Evolutionary conservation across 2,113 vertebrate genomes (phyloP).

Genomic region (Ptychochromis oligacanthus): DNA sequence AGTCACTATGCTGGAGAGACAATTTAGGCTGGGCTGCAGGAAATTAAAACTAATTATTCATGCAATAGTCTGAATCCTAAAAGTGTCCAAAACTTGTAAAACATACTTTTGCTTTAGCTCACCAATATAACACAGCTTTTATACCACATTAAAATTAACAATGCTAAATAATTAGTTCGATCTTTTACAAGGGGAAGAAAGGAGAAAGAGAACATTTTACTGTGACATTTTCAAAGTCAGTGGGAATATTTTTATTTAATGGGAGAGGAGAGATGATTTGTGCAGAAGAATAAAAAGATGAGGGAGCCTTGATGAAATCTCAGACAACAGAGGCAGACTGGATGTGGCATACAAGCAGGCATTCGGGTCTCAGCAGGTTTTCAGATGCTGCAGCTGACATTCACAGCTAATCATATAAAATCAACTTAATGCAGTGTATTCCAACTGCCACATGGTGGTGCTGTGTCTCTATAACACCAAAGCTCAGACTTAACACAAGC

Average conservation of each 20-base stretch:
- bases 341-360: neutral
- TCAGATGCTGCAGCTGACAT: neutral
- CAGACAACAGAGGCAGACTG: neutral
- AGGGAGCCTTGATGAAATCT: neutral
- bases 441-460: conserved; percentile 61
- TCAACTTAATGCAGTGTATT: neutral
- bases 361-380: conserved; percentile 22
- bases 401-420: neutral
- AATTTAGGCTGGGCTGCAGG: conserved; percentile 2
- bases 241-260: conserved; percentile 5
- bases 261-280: conserved; percentile 3
- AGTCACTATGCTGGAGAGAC: conserved; percentile 3
- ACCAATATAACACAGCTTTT: conserved; percentile 10
- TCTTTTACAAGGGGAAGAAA: conserved; percentile 3
- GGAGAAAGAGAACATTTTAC: conserved; percentile 1
- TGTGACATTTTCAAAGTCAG: conserved; percentile 12
- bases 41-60: conserved; percentile 45
- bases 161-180: conserved; percentile 31
- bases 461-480: conserved; percentile 59
- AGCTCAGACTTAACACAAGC: neutral
- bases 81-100: conserved; percentile 39
- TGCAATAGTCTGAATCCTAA: conserved; percentile 22
- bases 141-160: conserved; percentile 29
- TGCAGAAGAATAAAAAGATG: neutral
- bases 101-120: conserved; percentile 27